Base-by-base conservation (phyloP, 2,888 invertebrate species). In the Sialis lutaria region DNA sequence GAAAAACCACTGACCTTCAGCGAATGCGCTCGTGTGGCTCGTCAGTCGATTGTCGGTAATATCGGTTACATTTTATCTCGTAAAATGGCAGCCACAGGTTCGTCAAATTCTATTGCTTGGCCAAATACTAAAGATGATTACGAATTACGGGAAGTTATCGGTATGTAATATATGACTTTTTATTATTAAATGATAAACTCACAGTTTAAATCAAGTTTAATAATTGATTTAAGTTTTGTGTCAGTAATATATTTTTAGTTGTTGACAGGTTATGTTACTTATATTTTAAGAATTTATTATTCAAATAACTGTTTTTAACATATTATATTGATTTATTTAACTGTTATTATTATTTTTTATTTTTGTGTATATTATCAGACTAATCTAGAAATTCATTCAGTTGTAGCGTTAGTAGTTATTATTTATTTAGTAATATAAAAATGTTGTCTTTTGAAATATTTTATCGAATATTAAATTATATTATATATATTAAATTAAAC, bases 71-170 rank as follows among this genome's bases (percentile, higher is more conserved):
- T 70, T 62, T 67, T 75, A 64, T 68, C 73, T 53, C 70, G 68
- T 64, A 76, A 75, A 68, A 73, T 75, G 74, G 72, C 73, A 65
- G 67, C 69, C 54, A 65, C 68, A 58, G 67, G 66, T 58, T 67
- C 69, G 55, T 69, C 68, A 58, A 61, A 67, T 60, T 57, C 60
- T 54, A 56, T 61, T 55, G 63, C 75, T 64, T 93, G 93, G 93
- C 82, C 92, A 53, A 92, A 90, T 70, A 80, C 77, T 60, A 84
- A 86, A 67, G 87, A 89, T 62, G 88, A 89, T 66, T 95, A 95
- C 68, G 90, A 91, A 68, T 69, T 95, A 58, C 79, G 83, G 56
- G 92, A 93, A 70, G 87, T 93, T 59, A 93, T 95, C 61, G 90
- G 90, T 87, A 69, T 72, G 78, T 75, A 61, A 55, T 35, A n/a